phyloP scores from a whole-genome alignment of 2,797 vertebrate genomes.

The Anisognathus igniventris region DNA sequence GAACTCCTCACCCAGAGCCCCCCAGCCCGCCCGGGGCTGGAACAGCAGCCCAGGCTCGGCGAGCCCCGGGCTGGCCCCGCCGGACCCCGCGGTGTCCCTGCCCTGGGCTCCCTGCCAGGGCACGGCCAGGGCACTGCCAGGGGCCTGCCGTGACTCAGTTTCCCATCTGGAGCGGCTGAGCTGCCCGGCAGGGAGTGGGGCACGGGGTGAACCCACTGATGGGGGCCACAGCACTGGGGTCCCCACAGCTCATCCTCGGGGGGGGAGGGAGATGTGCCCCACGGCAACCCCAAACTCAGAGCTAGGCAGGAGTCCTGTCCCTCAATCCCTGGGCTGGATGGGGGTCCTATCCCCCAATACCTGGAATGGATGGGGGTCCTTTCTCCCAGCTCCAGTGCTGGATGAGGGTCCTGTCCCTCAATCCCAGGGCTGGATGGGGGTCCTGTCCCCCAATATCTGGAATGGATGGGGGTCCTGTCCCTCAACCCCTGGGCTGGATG shows the following conservation, averaged over 20 bases:
- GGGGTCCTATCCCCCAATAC: too few species aligned
- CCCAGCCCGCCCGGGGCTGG: fast-evolving
- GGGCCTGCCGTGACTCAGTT: neutral
- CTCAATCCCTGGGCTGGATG: fast-evolving
- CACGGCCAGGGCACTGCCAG: neutral
- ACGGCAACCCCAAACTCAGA: fast-evolving
- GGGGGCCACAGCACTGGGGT: fast-evolving
- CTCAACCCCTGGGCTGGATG: fast-evolving
- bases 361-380: fast-evolving
- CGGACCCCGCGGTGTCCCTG: fast-evolving
- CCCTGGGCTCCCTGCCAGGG: fast-evolving
- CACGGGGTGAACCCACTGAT: neutral
- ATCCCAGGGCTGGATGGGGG: fast-evolving
- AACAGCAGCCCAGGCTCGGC: fast-evolving
- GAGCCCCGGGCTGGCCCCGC: neutral
- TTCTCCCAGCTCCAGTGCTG: fast-evolving
- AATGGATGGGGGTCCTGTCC: fast-evolving
- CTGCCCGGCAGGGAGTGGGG: neutral
- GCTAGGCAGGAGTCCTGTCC: too few species aligned
- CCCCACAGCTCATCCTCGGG: fast-evolving
- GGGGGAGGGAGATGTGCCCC: neutral
- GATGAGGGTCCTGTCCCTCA: too few species aligned
- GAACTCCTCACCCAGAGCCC: neutral
- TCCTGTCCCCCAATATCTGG: neutral
- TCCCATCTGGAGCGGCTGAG: neutral